Evolutionary conservation across 2,888 invertebrate genomes (phyloP), one percentile per base, ranked within the genome.

Genomic region (Cosmia trapezina): DNA sequence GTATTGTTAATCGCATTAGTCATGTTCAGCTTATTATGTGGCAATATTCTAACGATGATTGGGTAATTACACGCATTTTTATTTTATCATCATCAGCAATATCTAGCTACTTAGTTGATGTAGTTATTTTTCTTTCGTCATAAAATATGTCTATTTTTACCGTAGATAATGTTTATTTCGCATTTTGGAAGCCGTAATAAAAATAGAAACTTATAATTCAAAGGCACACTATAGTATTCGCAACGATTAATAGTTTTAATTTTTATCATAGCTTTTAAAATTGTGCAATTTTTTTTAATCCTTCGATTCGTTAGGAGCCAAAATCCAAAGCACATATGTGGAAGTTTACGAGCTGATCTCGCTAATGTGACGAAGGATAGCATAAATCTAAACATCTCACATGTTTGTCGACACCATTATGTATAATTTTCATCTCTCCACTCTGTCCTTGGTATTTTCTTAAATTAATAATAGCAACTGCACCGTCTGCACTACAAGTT

Each of bases 381-480:
- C n/a, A 64, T 78, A 54, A 83, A 83, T 80, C 60, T 56, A 47
- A 49, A 56, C 33, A 43, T 33, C 37, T 66, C 47, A 49, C 56
- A 56, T 22, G 19, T 65, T 60, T 63, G 66, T 71, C 83, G 17
- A 5, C 66, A 53, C 37, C 4, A 45, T 47, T 19, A 45, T 65
- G 5, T 19, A 22, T 68, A 28, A 49, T 53, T 53, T 49, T 49
- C 76, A 63, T 54, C 49, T 56, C 17, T 43, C 14, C 8, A 17
- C 33, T 33, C 12, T 62, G 56, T 67, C 80, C 59, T 83, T 80
- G 66, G 45, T 74, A 59, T 63, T 83, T 69, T 80, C 67, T 72
- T 70, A 71, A 62, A 86, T 72, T 81, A 78, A 73, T 70, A 72
- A 67, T 51, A 70, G 22, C 73, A 62, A 80, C 43, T 74, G 73